A percentile compares a stretch with the other conserved stretches of the same genome.
phyloP scores from a whole-genome alignment of 2,888 invertebrate species.

The Drosophila algonquin region DNA sequence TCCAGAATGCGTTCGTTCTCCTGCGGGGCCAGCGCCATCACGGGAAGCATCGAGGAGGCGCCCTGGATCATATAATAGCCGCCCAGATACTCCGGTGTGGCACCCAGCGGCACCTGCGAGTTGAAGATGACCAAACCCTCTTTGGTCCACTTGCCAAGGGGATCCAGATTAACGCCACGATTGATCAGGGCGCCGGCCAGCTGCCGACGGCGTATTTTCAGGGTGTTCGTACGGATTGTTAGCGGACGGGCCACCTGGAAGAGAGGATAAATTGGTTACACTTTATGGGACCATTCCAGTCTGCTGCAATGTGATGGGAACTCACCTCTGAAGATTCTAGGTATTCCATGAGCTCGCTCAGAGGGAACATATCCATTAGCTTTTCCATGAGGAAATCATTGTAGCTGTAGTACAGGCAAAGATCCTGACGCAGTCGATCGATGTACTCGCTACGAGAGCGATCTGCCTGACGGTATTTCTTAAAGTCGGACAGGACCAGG shows the following conservation, averaged over 20 bases:
- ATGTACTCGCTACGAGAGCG: slow-evolving; percentile 93
- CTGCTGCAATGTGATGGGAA: fast-evolving
- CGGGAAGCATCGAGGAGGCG: slow-evolving; percentile 97
- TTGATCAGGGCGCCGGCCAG: slow-evolving; percentile 97
- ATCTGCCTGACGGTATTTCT: slow-evolving; percentile 87
- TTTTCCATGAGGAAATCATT: slow-evolving; percentile 97
- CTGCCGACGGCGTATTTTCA: slow-evolving; percentile 96
- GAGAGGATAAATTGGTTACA: neutral
- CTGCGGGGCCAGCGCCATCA: slow-evolving; percentile 98
- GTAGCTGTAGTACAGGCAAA: slow-evolving; percentile 97
- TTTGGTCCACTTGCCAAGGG: slow-evolving; percentile 99
- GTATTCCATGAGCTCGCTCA: slow-evolving; percentile 95
- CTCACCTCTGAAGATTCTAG: slow-evolving; percentile 96
- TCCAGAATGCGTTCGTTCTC: slow-evolving; percentile 97
- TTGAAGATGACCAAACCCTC: slow-evolving; percentile 98
- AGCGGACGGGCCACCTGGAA: slow-evolving; percentile 90
- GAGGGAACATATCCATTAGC: slow-evolving; percentile 94
- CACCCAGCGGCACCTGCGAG: slow-evolving; percentile 97
- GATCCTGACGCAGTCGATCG: slow-evolving; percentile 90
- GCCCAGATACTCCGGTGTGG: slow-evolving; percentile 99
- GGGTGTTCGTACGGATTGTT: slow-evolving; percentile 97
- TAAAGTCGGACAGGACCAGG: slow-evolving; percentile 92
- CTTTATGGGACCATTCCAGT: neutral
- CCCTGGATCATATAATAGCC: slow-evolving; percentile 99
- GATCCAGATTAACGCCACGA: slow-evolving; percentile 98